Conservation (phyloP, 1,140 invertebrate genomes). For the Protaetia brevitarsis region DNA sequence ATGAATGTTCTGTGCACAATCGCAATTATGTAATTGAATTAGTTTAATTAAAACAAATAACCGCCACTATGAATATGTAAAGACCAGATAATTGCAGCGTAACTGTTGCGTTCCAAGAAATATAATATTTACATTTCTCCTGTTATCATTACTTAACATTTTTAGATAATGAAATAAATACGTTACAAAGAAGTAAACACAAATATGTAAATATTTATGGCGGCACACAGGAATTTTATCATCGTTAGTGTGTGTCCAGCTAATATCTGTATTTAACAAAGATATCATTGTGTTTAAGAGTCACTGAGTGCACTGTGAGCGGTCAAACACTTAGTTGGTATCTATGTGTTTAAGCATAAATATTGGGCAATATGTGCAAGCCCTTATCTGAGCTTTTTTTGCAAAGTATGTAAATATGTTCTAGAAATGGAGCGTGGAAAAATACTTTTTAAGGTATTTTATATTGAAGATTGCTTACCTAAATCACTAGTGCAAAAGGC, state of each 20-base stretch:
- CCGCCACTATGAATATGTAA: too few species aligned
- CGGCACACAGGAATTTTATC: background rate
- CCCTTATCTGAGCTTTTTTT: background rate
- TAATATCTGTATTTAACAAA: background rate
- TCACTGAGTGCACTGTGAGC: background rate
- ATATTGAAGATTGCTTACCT: constrained; percentile 53
- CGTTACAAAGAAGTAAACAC: background rate
- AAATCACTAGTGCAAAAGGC: constrained; percentile 79
- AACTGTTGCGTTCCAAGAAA: too few species aligned
- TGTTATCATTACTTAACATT: background rate
- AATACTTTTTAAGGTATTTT: background rate
- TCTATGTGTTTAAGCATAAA: background rate
- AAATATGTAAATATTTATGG: constrained; percentile 9
- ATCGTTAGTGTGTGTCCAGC: background rate
- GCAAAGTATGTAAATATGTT: background rate
- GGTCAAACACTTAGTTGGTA: background rate
- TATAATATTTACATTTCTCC: background rate
- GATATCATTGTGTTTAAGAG: background rate
- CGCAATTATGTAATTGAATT: too few species aligned
- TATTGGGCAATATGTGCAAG: background rate
- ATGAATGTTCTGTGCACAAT: too few species aligned
- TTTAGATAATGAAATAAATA: background rate
- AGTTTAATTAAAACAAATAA: too few species aligned
- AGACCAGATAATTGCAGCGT: too few species aligned
- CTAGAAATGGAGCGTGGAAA: background rate